These are phyloP conservation scores for Dicrostonyx torquatus DNA, from an alignment of 2,797 vertebrate genomes.

Conservation along the genomic window DNA sequence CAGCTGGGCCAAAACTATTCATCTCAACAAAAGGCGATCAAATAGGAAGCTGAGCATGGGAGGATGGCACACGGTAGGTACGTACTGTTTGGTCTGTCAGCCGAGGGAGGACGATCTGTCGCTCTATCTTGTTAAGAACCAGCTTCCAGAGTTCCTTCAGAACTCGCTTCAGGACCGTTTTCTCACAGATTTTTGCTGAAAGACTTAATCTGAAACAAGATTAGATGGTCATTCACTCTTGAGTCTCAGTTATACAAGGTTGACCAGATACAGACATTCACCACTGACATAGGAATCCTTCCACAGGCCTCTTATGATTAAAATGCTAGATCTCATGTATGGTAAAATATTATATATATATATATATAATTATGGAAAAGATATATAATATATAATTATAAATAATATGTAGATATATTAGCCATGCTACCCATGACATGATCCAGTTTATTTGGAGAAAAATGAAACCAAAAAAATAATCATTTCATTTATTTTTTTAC, in stretches of 20 bases:
- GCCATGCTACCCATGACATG: not conserved
- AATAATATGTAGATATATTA: not conserved
- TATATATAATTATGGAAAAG: not conserved
- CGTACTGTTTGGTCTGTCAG: slow-evolving; percentile 96
- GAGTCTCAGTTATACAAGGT: slow-evolving; percentile 12
- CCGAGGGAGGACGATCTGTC: slow-evolving; percentile 96
- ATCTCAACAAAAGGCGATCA: not conserved
- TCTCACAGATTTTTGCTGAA: slow-evolving; percentile 99
- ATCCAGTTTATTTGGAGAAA: not conserved
- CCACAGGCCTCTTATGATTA: not conserved
- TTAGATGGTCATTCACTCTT: slow-evolving; percentile 41
- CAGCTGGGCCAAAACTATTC: not conserved
- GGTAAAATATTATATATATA: not conserved
- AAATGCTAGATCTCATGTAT: slow-evolving; percentile 6
- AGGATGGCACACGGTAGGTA: not conserved
- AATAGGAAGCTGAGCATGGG: not conserved
- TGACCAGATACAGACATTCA: not conserved
- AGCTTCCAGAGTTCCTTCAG: slow-evolving; percentile 99
- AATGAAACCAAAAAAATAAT: not conserved
- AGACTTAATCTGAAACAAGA: slow-evolving; percentile 92
- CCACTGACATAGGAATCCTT: not conserved
- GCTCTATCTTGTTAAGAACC: slow-evolving; percentile 96
- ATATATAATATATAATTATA: not conserved
- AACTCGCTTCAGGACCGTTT: slow-evolving; percentile 97
- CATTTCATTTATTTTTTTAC: not conserved